Evolutionary conservation across 2,113 vertebrate genomes (phyloP).

Genomic region (Megalops atlanticus): DNA sequence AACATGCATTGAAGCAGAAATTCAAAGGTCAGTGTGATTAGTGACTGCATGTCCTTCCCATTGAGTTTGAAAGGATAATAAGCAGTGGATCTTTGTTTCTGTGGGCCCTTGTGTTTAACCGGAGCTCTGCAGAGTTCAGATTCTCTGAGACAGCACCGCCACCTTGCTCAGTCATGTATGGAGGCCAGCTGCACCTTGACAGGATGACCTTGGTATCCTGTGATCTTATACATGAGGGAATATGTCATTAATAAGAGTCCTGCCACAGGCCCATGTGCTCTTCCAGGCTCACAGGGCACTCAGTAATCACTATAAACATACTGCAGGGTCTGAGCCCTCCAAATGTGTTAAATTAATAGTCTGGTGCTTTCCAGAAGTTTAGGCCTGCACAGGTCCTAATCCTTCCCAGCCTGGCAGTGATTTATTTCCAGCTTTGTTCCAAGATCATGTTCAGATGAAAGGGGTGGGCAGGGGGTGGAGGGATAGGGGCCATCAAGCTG

Average conservation of each 20-base stretch:
- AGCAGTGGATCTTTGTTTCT: not conserved
- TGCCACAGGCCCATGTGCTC: not conserved
- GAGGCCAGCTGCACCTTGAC: slow-evolving; percentile 33
- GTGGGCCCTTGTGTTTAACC: not conserved
- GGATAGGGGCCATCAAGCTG: slow-evolving; percentile 1
- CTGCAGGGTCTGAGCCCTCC: slow-evolving; percentile 10
- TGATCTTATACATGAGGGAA: slow-evolving; percentile 25
- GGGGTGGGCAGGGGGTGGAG: not conserved
- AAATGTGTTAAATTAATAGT: slow-evolving; percentile 27
- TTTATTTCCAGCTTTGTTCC: slow-evolving; percentile 48
- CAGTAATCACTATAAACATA: slow-evolving; percentile 15
- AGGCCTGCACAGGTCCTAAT: slow-evolving; percentile 40
- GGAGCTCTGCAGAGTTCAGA: not conserved
- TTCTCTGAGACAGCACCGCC: not conserved
- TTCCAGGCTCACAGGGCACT: not conserved
- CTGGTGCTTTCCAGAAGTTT: slow-evolving; percentile 8
- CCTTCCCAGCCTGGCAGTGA: slow-evolving; percentile 44
- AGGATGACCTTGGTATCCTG: slow-evolving; percentile 13
- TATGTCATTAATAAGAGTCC: slow-evolving; percentile 24
- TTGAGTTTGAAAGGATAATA: too few relatives aligned
- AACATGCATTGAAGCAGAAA: too few relatives aligned
- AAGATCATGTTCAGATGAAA: slow-evolving; percentile 35
- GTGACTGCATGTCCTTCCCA: too few relatives aligned
- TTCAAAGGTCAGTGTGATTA: too few relatives aligned
- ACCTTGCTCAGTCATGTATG: slow-evolving; percentile 23